Conservation (phyloP, 53 echinoderm and acorn worm species). For the Actinopyga echinites region DNA sequence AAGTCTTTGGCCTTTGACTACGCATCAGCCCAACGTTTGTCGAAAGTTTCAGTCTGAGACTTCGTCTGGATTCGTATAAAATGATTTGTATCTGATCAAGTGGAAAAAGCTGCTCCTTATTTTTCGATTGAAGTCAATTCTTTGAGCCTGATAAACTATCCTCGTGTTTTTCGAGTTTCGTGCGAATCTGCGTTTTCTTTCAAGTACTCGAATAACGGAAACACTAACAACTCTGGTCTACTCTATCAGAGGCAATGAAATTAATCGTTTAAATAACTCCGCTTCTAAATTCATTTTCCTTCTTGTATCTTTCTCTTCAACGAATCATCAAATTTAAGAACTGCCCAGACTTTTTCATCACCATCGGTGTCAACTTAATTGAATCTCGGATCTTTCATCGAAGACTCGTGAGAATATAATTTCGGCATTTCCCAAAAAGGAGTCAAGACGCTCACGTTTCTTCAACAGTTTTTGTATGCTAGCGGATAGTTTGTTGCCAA, state of each 20-base stretch:
- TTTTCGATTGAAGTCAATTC: too few relatives aligned
- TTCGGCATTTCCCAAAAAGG: conserved; percentile 24
- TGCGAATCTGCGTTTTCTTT: background rate
- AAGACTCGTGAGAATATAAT: conserved; percentile 45
- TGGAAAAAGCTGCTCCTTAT: too few relatives aligned
- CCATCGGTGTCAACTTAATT: conserved; percentile 39
- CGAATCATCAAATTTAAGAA: conserved; percentile 42
- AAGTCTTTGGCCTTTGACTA: too few relatives aligned
- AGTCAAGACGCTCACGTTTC: conserved; percentile 32
- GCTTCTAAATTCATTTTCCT: background rate
- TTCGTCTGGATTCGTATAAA: too few relatives aligned
- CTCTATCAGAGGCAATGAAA: conserved; percentile 17
- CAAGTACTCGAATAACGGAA: background rate
- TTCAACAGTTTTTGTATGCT: conserved; percentile 35
- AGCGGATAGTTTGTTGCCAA: conserved; percentile 32
- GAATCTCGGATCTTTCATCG: conserved; percentile 34
- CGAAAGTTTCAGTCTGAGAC: too few relatives aligned
- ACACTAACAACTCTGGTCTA: conserved; percentile 16
- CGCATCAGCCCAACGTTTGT: too few relatives aligned
- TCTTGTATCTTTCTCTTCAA: conserved; percentile 24
- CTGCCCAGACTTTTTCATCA: conserved; percentile 34
- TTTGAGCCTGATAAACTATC: too few relatives aligned
- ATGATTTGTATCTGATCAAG: too few relatives aligned
- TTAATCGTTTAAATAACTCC: conserved; percentile 40
- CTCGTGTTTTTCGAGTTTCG: too few relatives aligned